Base-by-base conservation (phyloP, 2,113 vertebrate genomes). In the Sebastes schlegelii region DNA sequence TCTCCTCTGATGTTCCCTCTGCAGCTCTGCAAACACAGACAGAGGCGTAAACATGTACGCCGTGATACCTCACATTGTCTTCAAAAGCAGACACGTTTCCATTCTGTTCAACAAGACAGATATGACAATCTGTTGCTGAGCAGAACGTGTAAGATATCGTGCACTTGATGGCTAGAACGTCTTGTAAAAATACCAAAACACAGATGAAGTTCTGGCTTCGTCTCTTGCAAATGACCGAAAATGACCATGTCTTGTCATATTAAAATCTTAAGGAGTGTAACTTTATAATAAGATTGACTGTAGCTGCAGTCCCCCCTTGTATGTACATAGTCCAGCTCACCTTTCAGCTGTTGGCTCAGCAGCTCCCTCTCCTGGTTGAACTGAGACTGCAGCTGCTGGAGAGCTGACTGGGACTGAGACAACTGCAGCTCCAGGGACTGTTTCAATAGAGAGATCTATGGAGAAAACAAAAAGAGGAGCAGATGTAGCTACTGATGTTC, bases 381-480 rank as follows among this genome's bases (percentile, higher is more conserved):
- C 91, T 99, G 98, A 26, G 96, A 96, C 92, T 99, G 98, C 49
- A 99, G 96, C 81, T 98, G 97, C 86, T 99, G 98, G 83, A 99
- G 91, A 40, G 98, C 97, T 0, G 95, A 95, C 95, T 99, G 97
- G 2, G 98, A 99, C 94, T 99, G 98, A 3, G 97, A 98, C 88
- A 99, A 92, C 95, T 99, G 98, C 88, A 99, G 95, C 95, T 99
- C 98, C 95, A 99, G 95, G n/a, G 97, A 99, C 95, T 99, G 98
- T 82, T 99, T 99, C 90, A 99, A 91, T 65, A 99, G 93, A 21
- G 98, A 99, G 92, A 99, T 99, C 98, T 99, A 23, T 8, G 61
- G 73, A 89, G 12, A 12, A 26, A 11, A 42, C 4, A n/a, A 45
- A 46, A n/a, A 60, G 26, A 57, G 11, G 13, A 62, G 66, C 45